These are phyloP conservation scores for Platynereis dumerilii DNA, from an alignment of 2,888 invertebrate species.

Conservation along the genomic window DNA sequence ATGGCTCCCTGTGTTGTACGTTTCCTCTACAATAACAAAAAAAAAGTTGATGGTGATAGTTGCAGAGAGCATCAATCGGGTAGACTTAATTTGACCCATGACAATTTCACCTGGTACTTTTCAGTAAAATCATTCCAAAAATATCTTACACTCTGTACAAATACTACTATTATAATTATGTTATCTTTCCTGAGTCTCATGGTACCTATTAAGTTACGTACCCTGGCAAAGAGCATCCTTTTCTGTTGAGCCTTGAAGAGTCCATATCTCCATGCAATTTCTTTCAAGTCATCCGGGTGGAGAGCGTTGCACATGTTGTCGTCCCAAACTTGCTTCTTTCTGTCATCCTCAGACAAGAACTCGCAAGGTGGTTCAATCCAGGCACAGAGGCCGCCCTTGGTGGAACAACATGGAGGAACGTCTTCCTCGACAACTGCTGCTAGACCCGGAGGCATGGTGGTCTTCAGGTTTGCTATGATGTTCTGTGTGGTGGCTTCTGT, in stretches of 20 bases:
- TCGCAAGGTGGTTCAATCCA: conserved; percentile 31
- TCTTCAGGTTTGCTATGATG: not conserved
- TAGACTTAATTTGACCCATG: no score
- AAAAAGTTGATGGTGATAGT: no score
- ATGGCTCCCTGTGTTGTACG: conserved; percentile 39
- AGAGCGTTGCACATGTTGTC: conserved; percentile 31
- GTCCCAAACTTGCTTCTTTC: conserved; percentile 31
- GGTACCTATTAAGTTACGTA: no score
- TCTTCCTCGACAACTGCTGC: conserved; percentile 11
- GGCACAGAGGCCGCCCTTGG: conserved; percentile 30
- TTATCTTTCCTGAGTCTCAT: no score
- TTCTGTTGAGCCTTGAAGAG: conserved; percentile 25
- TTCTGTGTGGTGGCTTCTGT: conserved; percentile 13
- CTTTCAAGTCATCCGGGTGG: conserved; percentile 37
- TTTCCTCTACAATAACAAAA: conserved; percentile 31
- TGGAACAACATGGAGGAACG: conserved; percentile 32
- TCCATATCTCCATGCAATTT: conserved; percentile 27
- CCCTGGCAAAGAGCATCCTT: conserved; percentile 28
- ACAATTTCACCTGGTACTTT: no score
- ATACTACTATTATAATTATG: no score
- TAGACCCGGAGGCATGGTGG: not conserved
- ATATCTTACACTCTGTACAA: no score
- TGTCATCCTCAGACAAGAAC: conserved; percentile 22
- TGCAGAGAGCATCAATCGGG: no score
- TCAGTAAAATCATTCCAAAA: no score